Percentiles rank a stretch among this genome's conserved stretches.
Evolutionary conservation across 2,113 vertebrate species (phyloP).

Genomic region (Sialia sialis): DNA sequence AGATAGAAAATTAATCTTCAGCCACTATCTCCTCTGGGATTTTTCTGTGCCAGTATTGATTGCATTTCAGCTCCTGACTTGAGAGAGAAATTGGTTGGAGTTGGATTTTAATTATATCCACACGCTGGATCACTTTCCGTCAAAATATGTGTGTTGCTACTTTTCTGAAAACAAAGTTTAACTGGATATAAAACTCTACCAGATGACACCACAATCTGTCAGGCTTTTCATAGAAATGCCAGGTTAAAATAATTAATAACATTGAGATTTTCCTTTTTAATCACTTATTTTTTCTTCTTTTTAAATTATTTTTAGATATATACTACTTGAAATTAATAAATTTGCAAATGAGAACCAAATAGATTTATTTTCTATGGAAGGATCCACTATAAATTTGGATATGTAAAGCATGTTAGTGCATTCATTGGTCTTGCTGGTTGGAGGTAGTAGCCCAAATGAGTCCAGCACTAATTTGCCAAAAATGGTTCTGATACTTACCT

Average conservation of each 20-base stretch:
- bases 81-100: constrained; percentile 51
- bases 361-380: neutral
- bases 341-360: neutral
- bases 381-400: neutral
- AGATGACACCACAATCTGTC: neutral
- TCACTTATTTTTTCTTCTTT: fast-evolving
- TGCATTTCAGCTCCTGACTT: constrained; percentile 39
- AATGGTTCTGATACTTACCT: neutral
- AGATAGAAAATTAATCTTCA: constrained; percentile 71
- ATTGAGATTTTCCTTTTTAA: neutral
- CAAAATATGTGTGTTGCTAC: neutral
- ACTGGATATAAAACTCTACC: neutral
- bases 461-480: neutral
- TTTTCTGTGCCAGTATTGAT: constrained; percentile 65
- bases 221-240: neutral
- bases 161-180: constrained; percentile 3
- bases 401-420: neutral
- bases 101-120: constrained; percentile 65
- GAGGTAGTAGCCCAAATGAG: neutral
- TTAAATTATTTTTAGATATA: neutral
- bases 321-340: neutral
- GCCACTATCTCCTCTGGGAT: constrained; percentile 31
- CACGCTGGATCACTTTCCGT: constrained; percentile 25
- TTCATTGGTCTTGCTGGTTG: neutral
- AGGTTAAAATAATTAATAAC: neutral